Base-by-base conservation (phyloP, 1,140 invertebrate genomes). In the Epicauta chinensis region DNA sequence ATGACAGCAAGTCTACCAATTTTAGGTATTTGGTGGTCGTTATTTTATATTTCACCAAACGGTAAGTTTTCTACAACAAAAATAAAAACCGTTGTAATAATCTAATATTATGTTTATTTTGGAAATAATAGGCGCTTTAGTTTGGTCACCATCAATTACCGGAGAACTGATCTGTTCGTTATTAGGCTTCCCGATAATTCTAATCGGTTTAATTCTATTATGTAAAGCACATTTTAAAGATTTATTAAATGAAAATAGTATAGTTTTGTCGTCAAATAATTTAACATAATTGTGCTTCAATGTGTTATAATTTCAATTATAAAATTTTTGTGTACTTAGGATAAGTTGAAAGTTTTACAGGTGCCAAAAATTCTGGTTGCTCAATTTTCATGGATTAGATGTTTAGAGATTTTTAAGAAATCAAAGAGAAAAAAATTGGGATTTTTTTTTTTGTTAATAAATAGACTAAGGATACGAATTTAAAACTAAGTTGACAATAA, bases 21-120 rank as follows among this genome's bases (percentile, higher is more conserved):
- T 2, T 71, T 76, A 2, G 76, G 75, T 2, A 72, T 81, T 43
- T 81, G 77, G 77, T 81, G 79, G 79, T 78, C 77, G n/a, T 63
- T 81, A 42, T 78, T 79, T 57, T 72, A 73, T 53, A 45, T 60
- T 13, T 54, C 62, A 34, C 55, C 62, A 36, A 51, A 53, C 51
- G 66, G 67, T 69, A 52, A 57, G 50, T 54, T 37, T n/a, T n/a
- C n/a, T n/a, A n/a, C 29, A 30, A 52, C 6, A 23, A 31, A 51
- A 30, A 11, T 12, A 29, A 44, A 12, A 15, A 53, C 29, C 13
- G 17, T 34, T 44, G 43, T 5, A 17, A 52, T 41, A n/a, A n/a
- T n/a, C n/a, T n/a, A 30, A 10, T 36, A 34, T 39, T 56, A 11
- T 15, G 31, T 54, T 15, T 38, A 42, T 46, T 46, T 3, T 16